Evolutionary conservation across 1,140 invertebrate genomes (phyloP), one percentile per base, ranked within the genome.

Genomic region (Heliothis virescens): DNA sequence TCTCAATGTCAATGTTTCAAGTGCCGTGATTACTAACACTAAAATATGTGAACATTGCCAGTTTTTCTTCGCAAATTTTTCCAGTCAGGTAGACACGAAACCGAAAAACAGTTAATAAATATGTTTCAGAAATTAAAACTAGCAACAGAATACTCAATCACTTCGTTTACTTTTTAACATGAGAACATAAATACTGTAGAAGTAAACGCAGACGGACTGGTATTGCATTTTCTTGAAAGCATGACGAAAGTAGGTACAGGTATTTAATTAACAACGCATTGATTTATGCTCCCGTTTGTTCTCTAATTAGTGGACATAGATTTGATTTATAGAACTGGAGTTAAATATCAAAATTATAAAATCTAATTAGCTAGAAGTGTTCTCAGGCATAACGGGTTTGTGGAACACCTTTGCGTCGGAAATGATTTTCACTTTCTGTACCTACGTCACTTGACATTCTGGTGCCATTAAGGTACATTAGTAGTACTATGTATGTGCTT

Each of bases 381-480:
- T 13, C 47, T 75, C 2, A 48, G 16, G 55, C 72, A 26, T 18
- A 60, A 62, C 57, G 57, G 47, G 72, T 75, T 59, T 26, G n/a
- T 62, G 41, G 71, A 29, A 75, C 41, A 75, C 62, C 41, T 26
- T 15, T 50, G 9, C 41, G 47, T 60, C 72, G 57, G 57, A 60
- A 75, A 75, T 47, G 55, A 26, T 75, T 71, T 75, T 75, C 72
- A 75, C 72, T 75, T 75, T 75, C 72, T 50, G 18, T 52, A 50
- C 72, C 55, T 26, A 52, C 72, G 18, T 62, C 72, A 75, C 57
- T 52, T 71, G 67, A 60, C 72, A 62, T 60, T 13, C 16, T 62
- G 18, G 72, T 62, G 69, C 47, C 29, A 71, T 71, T 55, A 72
- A 72, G 53, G 52, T 57, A 57, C 52, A 57, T 55, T 41, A 67